A percentile compares a stretch with the other conserved stretches of the same genome.
Evolutionary conservation across 2,888 invertebrate genomes (phyloP).

Genomic region (Esperia sulphurella): DNA sequence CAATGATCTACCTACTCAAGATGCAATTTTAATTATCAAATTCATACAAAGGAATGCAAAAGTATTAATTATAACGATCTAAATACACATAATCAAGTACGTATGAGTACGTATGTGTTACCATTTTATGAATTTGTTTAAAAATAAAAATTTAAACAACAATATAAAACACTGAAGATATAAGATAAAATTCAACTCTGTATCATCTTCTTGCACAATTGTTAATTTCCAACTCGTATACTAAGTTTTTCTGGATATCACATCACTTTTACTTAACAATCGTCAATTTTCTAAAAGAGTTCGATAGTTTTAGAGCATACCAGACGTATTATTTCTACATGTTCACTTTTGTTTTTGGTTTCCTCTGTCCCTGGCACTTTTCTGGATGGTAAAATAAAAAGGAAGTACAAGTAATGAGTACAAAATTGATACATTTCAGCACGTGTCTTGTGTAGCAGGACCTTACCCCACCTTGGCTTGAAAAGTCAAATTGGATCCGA

Average conservation of each 20-base stretch:
- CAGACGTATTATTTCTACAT: constrained; percentile 46
- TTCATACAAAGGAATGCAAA: no score
- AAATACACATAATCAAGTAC: not conserved
- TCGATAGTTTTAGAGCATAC: constrained; percentile 15
- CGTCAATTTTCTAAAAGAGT: not conserved
- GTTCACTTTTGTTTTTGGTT: constrained; percentile 60
- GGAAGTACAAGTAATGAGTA: constrained; percentile 79
- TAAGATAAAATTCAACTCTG: constrained; percentile 6
- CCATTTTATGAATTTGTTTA: not conserved
- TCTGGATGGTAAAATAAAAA: constrained; percentile 59
- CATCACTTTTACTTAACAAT: constrained; percentile 7
- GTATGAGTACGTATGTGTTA: not conserved
- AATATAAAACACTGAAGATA: not conserved
- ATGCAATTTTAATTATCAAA: no score
- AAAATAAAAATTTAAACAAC: not conserved
- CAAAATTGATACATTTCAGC: constrained; percentile 68
- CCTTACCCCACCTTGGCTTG: constrained; percentile 61
- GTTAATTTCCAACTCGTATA: constrained; percentile 8
- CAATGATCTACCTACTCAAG: not conserved
- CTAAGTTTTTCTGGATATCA: constrained; percentile 19
- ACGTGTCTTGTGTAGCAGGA: constrained; percentile 75
- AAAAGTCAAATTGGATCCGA: constrained; percentile 41
- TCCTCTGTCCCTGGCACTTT: constrained; percentile 71
- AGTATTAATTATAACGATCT: not conserved
- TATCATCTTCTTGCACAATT: constrained; percentile 14